Evolutionary conservation across 2,888 invertebrate species (phyloP).

Genomic region (Drosophila percnosoma): DNA sequence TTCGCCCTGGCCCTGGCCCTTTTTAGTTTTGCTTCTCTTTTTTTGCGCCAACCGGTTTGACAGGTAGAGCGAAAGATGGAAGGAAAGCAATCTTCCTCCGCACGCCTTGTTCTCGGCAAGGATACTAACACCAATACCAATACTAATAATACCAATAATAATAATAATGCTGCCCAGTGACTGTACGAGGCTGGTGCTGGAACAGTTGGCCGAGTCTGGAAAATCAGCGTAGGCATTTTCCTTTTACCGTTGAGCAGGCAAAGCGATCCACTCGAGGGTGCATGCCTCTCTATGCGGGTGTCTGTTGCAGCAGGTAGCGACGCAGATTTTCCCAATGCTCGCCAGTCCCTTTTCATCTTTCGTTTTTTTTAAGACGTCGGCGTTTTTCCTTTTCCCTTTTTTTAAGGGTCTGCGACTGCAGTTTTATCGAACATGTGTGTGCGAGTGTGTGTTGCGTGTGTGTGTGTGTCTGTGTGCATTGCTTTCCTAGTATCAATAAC

Average conservation of each 20-base stretch:
- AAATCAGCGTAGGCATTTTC: slow-evolving; percentile 61
- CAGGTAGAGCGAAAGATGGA: slow-evolving; percentile 57
- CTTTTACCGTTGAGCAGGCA: slow-evolving; percentile 18
- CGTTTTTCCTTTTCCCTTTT: slow-evolving; percentile 72
- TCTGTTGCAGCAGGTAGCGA: slow-evolving; percentile 52
- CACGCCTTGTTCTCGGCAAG: slow-evolving; percentile 68
- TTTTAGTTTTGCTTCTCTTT: slow-evolving; percentile 25
- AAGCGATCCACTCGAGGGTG: slow-evolving; percentile 35
- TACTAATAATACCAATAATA: slow-evolving; percentile 34
- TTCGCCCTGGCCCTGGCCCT: slow-evolving; percentile 58
- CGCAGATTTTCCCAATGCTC: slow-evolving; percentile 52
- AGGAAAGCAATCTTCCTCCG: slow-evolving; percentile 43
- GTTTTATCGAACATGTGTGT: slow-evolving; percentile 39
- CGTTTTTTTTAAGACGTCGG: slow-evolving; percentile 37
- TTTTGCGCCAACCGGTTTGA: slow-evolving; percentile 73
- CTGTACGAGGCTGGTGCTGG: slow-evolving; percentile 61
- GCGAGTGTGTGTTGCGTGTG: neutral
- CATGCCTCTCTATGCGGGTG: slow-evolving; percentile 32
- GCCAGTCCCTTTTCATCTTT: slow-evolving; percentile 24
- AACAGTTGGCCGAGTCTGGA: slow-evolving; percentile 11
- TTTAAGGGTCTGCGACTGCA: slow-evolving; percentile 55
- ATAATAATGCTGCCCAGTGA: slow-evolving; percentile 42
- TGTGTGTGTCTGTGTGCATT: slow-evolving; percentile 38
- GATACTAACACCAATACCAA: slow-evolving; percentile 52
- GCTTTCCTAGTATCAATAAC: slow-evolving; percentile 80